Evolutionary conservation across 2,113 vertebrate species (phyloP).

Genomic region (Chaenogobius annularis): DNA sequence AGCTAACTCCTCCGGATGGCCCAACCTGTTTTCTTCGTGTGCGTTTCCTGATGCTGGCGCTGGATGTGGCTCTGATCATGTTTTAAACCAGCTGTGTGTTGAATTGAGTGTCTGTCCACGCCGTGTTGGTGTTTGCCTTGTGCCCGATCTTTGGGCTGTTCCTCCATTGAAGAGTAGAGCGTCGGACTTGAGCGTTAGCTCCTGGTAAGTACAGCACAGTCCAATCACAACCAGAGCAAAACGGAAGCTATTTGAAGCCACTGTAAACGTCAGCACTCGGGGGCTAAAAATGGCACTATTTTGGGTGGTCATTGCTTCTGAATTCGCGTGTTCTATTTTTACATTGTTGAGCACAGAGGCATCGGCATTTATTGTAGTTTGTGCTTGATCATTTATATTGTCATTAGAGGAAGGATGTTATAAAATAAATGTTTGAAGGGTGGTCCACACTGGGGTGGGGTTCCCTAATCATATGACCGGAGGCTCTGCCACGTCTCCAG

Average conservation of each 20-base stretch:
- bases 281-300: conserved; percentile 71
- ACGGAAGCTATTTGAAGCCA: conserved; percentile 75
- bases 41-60: conserved; percentile 77
- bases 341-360: conserved; percentile 8
- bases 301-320: conserved; percentile 52
- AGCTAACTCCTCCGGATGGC: conserved; percentile 65
- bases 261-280: conserved; percentile 73
- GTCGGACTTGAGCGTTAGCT: conserved; percentile 61
- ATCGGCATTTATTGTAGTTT: conserved; percentile 2
- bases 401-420: conserved; percentile 15
- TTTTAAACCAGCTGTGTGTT: conserved; percentile 61
- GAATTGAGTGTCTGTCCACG: conserved; percentile 57
- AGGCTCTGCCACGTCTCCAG: conserved; percentile 75
- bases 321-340: conserved; percentile 17
- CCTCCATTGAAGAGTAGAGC: conserved; percentile 75
- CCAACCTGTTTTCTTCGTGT: conserved; percentile 80
- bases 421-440: conserved; percentile 9
- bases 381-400: not conserved
- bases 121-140: conserved; percentile 66
- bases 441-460: conserved; percentile 59
- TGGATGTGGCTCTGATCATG: conserved; percentile 76
- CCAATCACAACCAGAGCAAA: conserved; percentile 70
- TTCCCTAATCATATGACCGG: conserved; percentile 68
- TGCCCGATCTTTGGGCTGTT: conserved; percentile 76
- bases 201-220: conserved; percentile 44